Conservation (phyloP, 2,888 invertebrate genomes). For the Scrobipalpa atriplicella region DNA sequence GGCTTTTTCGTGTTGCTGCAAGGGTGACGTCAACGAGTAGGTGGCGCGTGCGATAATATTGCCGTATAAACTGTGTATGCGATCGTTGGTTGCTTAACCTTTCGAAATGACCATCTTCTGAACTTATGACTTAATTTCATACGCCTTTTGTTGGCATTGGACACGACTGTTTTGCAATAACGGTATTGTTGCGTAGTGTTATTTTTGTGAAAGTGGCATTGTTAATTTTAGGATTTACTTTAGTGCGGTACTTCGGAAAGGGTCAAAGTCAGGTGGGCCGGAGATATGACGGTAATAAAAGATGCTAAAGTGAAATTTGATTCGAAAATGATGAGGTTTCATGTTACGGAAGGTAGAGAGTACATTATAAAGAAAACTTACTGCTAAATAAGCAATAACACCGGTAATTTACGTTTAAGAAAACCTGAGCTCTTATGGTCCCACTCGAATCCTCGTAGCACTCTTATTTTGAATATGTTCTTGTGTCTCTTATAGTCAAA, state of each 20-base stretch:
- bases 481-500: constrained; percentile 13
- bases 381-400: neutral
- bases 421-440: constrained; percentile 10
- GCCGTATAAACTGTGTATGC: constrained; percentile 52
- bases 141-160: constrained; percentile 66
- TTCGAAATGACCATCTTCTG: constrained; percentile 70
- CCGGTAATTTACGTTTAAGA: neutral
- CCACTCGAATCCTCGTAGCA: constrained; percentile 29
- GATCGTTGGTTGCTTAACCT: constrained; percentile 61
- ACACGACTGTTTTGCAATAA: constrained; percentile 60
- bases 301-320: constrained; percentile 21
- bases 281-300: constrained; percentile 14
- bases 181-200: constrained; percentile 47
- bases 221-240: constrained; percentile 36
- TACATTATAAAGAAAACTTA: constrained; percentile 2
- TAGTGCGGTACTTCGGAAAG: constrained; percentile 14
- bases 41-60: constrained; percentile 59
- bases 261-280: constrained; percentile 20
- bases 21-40: constrained; percentile 74
- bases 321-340: constrained; percentile 13
- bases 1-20: constrained; percentile 45
- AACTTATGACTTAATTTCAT: constrained; percentile 79
- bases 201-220: constrained; percentile 40
- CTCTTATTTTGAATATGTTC: constrained; percentile 6
- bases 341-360: constrained; percentile 15